A percentile compares a stretch with the other conserved stretches of the same genome.
phyloP scores from a whole-genome alignment of 2,113 vertebrate genomes.

The Delphinapterus leucas region DNA sequence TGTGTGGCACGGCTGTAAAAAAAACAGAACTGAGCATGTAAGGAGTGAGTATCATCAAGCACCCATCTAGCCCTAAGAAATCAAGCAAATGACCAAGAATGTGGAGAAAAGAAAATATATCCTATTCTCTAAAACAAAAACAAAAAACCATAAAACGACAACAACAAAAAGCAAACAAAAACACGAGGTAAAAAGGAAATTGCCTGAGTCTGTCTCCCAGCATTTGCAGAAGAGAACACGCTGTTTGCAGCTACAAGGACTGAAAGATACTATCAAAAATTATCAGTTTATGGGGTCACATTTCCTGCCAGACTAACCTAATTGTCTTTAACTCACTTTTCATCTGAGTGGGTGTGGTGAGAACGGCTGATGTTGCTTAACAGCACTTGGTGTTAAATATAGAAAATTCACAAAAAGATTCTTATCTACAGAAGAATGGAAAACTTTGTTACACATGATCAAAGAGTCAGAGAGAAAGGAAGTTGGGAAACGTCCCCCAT shows the following conservation, averaged over 20 bases:
- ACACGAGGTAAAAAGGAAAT: background rate
- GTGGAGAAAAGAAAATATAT: background rate
- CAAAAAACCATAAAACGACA: no score
- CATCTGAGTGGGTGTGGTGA: slow-evolving; percentile 67
- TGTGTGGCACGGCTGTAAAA: background rate
- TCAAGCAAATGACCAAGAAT: background rate
- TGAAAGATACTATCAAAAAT: slow-evolving; percentile 5
- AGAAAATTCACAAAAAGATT: slow-evolving; percentile 67
- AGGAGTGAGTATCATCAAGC: background rate
- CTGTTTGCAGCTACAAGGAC: background rate
- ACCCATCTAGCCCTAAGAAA: background rate
- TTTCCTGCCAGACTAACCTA: slow-evolving; percentile 19
- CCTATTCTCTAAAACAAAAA: background rate
- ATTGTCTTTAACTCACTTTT: slow-evolving; percentile 63
- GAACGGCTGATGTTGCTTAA: slow-evolving; percentile 47
- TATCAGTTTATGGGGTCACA: slow-evolving; percentile 7
- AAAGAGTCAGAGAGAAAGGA: slow-evolving; percentile 37
- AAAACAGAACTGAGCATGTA: background rate
- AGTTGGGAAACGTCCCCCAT: slow-evolving; percentile 20
- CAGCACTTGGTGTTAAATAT: slow-evolving; percentile 60
- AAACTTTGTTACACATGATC: slow-evolving; percentile 56
- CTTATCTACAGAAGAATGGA: slow-evolving; percentile 70
- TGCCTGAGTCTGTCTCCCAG: background rate
- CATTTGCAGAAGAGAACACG: background rate
- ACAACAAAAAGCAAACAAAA: background rate